Conservation (phyloP, 1,140 invertebrate species). For the Tyrophagus putrescentiae region DNA sequence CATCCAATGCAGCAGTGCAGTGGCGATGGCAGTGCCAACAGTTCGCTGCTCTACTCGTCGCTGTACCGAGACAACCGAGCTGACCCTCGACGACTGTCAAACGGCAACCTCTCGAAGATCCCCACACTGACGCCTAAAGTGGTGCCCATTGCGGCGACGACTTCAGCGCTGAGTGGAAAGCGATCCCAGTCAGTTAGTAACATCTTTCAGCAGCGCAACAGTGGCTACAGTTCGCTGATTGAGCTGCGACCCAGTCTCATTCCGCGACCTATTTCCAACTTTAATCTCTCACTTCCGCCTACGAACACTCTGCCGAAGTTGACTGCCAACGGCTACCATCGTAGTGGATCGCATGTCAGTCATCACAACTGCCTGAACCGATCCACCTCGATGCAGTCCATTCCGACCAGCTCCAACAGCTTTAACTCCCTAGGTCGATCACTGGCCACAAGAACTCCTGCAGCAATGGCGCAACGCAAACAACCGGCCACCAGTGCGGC, state of each 20-base stretch:
- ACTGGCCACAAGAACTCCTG: not conserved
- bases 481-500: not conserved
- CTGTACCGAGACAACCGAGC: not conserved
- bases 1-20: not conserved
- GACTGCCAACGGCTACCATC: not conserved
- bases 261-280: conserved; percentile 12
- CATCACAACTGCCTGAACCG: conserved; percentile 15
- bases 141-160: not conserved
- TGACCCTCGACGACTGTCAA: not conserved
- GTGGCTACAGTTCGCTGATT: not conserved
- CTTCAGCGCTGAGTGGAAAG: not conserved
- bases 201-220: not conserved
- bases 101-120: conserved; percentile 11
- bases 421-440: conserved; percentile 4
- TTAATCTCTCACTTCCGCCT: conserved; percentile 1
- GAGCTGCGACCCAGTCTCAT: conserved; percentile 10
- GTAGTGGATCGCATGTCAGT: not conserved
- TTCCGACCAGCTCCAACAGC: too few species aligned
- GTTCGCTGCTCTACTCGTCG: not conserved
- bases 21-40: not conserved
- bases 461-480: not conserved
- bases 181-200: conserved; percentile 10
- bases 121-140: not conserved
- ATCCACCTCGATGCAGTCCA: conserved; percentile 14
- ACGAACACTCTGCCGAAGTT: too few species aligned